Evolutionary conservation across 2,113 vertebrate genomes (phyloP), one percentile per base, ranked within the genome.

Genomic region (Perca schrenkii): DNA sequence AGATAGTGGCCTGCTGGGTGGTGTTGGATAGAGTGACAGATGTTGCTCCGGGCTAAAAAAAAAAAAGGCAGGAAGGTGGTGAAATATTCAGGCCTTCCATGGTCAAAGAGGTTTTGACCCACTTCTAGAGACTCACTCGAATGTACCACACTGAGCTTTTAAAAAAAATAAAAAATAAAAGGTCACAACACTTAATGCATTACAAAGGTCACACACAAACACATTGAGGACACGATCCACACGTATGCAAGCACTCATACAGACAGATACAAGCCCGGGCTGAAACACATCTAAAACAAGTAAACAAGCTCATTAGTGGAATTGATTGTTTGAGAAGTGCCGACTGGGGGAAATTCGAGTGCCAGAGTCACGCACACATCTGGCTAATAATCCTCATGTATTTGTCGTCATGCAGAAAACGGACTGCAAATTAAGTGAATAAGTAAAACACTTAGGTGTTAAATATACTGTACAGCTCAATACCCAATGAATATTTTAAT

Each of bases 231-330:
- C 61, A 71, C n/a, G 5, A 77, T 62, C 54, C 54, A 58, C 83
- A 81, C 75, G 40, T 8, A 80, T 62, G 67, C 79, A 46, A 63
- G 47, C 70, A 60, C 73, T 80, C 74, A 79, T 52, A 70, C 66
- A 75, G 36, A 86, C 77, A 81, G 54, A 80, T 54, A 71, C 71
- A 70, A 69, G 73, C 25, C 6, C 3, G 25, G 67, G 25, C 62
- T 80, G 31, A 79, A 85, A 88, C 88, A 89, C 83, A 75, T 83
- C 56, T 60, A 64, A 77, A 76, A 47, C 82, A 77, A 85, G 89
- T 91, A 92, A 92, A 94, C 89, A 91, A 91, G 84, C 85, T 88
- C 86, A 90, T 92, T 89, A 91, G 69, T 52, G 28, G 54, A 84
- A 88, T 80, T 79, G 91, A 92, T 87, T 87, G 86, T 88, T 89